Evolutionary conservation across 2,888 invertebrate species (phyloP), one percentile per base, ranked within the genome.

Genomic region (Athetis lepigone): DNA sequence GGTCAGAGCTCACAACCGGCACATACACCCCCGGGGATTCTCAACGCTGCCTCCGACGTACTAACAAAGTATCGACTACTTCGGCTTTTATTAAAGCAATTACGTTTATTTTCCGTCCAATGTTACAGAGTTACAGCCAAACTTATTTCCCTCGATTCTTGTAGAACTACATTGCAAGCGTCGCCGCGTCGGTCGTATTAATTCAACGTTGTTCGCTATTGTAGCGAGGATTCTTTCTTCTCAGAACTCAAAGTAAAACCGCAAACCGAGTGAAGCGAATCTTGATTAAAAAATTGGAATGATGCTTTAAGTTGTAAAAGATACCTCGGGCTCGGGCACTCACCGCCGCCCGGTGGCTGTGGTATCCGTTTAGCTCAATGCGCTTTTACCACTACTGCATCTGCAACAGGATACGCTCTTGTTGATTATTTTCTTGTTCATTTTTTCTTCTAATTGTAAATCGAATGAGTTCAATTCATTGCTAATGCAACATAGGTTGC

Each of bases 41-140:
- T 60, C 61, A 59, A 42, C 60, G 59, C 63, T 59, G 60, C 67
- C 59, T 51, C 56, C 49, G 39, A 68, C 68, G 57, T 66, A 70
- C 69, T 37, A 75, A 74, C 75, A 71, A 74, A 71, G 61, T 77
- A 79, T 67, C 49, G 67, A 76, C 71, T 67, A 61, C 61, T 68
- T 70, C 61, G 52, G 39, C 55, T 77, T 74, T 78, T 74, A 74
- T 74, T 74, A 77, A 70, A 74, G 55, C 60, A 73, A 79, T 79
- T 67, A 74, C 58, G 55, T 75, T 74, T 72, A 69, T 64, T 69
- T 60, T 51, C 51, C 51, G 27, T 46, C 58, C 40, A 52, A 18
- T 60, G 33, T 18, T 58, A 39, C 51, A 46, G 50, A 40, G 49
- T 66, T 56, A 55, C 43, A 29, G 37, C 52, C 54, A 61, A 75